Percentiles rank a stretch among this genome's conserved stretches.
phyloP scores from a whole-genome alignment of 1,140 invertebrate species.

The Coenobita brevimanus region DNA sequence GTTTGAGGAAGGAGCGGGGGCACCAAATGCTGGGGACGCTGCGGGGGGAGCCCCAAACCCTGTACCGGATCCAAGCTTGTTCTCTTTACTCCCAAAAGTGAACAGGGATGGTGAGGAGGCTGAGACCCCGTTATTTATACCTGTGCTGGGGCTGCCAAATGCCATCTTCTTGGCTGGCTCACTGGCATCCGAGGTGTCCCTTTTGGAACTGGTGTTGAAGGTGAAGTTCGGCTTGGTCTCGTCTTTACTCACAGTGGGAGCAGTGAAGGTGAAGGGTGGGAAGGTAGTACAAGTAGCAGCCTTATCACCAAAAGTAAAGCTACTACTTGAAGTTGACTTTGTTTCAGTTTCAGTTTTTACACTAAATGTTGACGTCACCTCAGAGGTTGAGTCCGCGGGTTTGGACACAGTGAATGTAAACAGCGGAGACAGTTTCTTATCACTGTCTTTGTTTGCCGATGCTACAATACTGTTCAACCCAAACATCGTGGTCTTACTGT shows the following conservation, averaged over 20 bases:
- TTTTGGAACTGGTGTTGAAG: slow-evolving; percentile 27
- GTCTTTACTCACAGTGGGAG: neutral
- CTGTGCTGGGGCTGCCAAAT: neutral
- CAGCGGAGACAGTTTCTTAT: neutral
- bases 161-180: slow-evolving; percentile 48
- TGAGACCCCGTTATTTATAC: slow-evolving; percentile 47
- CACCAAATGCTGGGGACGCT: slow-evolving; percentile 56
- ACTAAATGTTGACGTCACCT: neutral
- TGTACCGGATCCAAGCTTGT: slow-evolving; percentile 31
- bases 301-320: slow-evolving; percentile 50
- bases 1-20: slow-evolving; percentile 45
- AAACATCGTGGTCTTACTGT: slow-evolving; percentile 13
- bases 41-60: slow-evolving; percentile 43
- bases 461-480: slow-evolving; percentile 34
- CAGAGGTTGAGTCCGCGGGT: neutral
- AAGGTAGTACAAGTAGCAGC: neutral
- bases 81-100: slow-evolving; percentile 57
- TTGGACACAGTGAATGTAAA: slow-evolving; percentile 1
- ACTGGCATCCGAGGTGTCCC: slow-evolving; percentile 26
- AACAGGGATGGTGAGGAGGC: slow-evolving; percentile 27
- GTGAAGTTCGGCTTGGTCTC: slow-evolving; percentile 15
- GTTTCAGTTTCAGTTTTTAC: slow-evolving; percentile 20
- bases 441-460: neutral
- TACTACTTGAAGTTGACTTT: neutral
- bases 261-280: slow-evolving; percentile 32